These are phyloP conservation scores for Acipenser oxyrinchus DNA, from an alignment of 2,797 vertebrate genomes.

Conservation along the genomic window DNA sequence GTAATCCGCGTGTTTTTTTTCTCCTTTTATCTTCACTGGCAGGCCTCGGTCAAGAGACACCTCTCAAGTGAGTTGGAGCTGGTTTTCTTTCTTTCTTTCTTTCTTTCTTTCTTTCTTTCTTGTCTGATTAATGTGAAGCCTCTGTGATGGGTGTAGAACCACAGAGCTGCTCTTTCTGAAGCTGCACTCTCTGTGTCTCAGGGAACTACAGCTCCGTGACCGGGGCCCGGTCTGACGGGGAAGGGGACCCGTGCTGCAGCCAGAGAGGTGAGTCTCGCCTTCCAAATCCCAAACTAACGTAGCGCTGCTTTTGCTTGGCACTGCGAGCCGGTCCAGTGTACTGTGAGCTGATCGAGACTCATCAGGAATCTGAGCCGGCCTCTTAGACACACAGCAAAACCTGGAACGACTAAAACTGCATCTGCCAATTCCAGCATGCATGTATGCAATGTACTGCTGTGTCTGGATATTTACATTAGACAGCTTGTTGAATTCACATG, in stretches of 20 bases:
- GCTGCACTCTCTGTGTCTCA: constrained; percentile 18
- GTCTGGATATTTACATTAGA: background rate
- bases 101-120: background rate
- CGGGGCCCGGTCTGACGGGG: constrained; percentile 45
- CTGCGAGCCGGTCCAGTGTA: background rate
- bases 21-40: constrained; percentile 13
- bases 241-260: constrained; percentile 34
- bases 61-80: constrained; percentile 53
- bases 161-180: too few relatives aligned
- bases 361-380: constrained; percentile 5
- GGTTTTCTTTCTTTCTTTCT: background rate
- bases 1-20: background rate
- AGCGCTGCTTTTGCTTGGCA: background rate
- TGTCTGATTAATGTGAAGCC: constrained; percentile 6
- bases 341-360: background rate
- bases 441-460: constrained; percentile 16
- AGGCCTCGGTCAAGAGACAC: constrained; percentile 49
- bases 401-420: constrained; percentile 14
- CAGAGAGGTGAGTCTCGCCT: constrained; percentile 41
- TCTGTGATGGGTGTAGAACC: too few relatives aligned
- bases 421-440: background rate
- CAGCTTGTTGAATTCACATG: background rate
- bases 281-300: background rate
- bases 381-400: background rate
- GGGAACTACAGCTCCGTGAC: constrained; percentile 47